These are phyloP conservation scores for Oreochromis spilurus DNA, from an alignment of 2,113 vertebrate genomes.

Conservation along the genomic window DNA sequence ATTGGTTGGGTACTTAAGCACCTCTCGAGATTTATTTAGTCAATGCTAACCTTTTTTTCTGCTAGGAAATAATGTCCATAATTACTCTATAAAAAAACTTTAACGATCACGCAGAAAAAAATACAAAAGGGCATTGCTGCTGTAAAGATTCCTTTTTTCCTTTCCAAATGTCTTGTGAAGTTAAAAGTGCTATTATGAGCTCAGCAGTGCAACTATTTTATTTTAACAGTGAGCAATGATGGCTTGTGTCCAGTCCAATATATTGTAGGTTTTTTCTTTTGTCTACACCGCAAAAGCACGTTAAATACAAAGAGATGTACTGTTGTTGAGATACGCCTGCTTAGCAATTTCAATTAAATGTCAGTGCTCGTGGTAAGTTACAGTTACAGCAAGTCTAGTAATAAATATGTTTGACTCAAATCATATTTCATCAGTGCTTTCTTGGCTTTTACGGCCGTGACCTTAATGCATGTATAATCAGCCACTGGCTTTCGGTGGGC, in stretches of 20 bases:
- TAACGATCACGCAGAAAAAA: background rate
- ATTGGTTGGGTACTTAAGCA: background rate
- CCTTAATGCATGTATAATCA: constrained; percentile 48
- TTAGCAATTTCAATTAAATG: constrained; percentile 44
- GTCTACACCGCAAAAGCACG: background rate
- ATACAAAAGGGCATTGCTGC: background rate
- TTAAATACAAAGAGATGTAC: constrained; percentile 8
- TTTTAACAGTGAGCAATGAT: constrained; percentile 24
- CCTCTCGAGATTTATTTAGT: background rate
- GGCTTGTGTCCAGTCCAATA: constrained; percentile 5
- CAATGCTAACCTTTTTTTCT: background rate
- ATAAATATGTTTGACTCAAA: constrained; percentile 47
- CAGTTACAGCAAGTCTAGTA: constrained; percentile 34
- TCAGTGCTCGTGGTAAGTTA: constrained; percentile 18
- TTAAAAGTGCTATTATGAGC: constrained; percentile 1
- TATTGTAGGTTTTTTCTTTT: background rate
- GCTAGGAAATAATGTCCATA: background rate
- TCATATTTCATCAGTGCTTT: constrained; percentile 57
- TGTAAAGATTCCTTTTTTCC: background rate
- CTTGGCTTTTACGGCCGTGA: constrained; percentile 56
- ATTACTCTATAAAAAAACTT: constrained; percentile 23
- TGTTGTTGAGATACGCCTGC: constrained; percentile 9
- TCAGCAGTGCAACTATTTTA: background rate
- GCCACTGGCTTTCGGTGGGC: constrained; percentile 7
- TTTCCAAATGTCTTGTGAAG: background rate